Evolutionary conservation across 2,888 invertebrate genomes (phyloP).

Genomic region (Lasius platythorax): DNA sequence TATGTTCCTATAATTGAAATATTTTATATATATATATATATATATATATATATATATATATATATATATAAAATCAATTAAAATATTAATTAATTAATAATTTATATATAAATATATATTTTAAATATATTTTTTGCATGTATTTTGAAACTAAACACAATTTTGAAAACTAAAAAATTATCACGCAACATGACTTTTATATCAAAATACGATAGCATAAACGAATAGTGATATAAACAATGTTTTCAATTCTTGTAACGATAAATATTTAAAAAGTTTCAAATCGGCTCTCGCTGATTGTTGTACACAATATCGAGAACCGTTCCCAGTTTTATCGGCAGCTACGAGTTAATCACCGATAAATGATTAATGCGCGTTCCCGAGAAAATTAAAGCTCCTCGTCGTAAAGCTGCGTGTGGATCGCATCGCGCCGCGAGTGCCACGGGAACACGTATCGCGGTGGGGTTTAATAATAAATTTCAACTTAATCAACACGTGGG

Average conservation of each 20-base stretch:
- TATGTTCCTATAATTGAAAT: neutral
- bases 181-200: neutral
- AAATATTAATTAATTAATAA: neutral
- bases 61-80: neutral
- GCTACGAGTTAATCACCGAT: constrained; percentile 46
- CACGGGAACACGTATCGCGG: constrained; percentile 23
- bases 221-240: constrained; percentile 5
- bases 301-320: constrained; percentile 37
- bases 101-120: neutral
- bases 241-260: neutral
- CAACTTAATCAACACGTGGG: constrained; percentile 47
- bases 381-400: constrained; percentile 44
- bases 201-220: neutral
- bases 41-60: neutral
- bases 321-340: constrained; percentile 38
- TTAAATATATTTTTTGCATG: neutral
- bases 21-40: neutral
- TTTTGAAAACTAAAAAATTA: neutral
- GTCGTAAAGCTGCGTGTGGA: constrained; percentile 41
- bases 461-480: constrained; percentile 51
- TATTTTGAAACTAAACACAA: neutral
- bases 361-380: constrained; percentile 52
- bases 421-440: constrained; percentile 23
- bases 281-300: neutral
- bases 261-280: constrained; percentile 8